These are phyloP conservation scores for Ditylenchus weischeri DNA, from an alignment of 2,888 invertebrate genomes.

Conservation along the genomic window DNA sequence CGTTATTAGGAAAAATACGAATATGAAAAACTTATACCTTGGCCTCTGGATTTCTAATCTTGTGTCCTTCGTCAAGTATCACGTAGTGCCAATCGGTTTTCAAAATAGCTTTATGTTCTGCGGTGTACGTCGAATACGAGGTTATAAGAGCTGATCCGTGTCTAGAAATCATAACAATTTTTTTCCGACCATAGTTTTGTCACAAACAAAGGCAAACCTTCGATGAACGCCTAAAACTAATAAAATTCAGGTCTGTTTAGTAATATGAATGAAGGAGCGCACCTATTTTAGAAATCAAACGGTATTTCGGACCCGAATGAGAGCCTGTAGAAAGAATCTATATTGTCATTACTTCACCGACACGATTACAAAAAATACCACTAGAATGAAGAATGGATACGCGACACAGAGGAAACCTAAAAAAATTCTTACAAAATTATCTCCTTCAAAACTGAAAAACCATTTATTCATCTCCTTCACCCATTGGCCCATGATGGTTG, in stretches of 20 bases:
- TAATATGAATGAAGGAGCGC: neutral
- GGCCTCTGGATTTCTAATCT: conserved; percentile 86
- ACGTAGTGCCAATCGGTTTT: conserved; percentile 81
- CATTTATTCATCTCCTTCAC: conserved; percentile 85
- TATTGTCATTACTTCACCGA: neutral
- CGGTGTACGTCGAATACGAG: conserved; percentile 77
- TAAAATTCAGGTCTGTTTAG: neutral
- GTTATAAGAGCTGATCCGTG: conserved; percentile 75
- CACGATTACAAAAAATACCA: conserved; percentile 58
- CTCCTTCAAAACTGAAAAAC: conserved; percentile 59
- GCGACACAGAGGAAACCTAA: conserved; percentile 72
- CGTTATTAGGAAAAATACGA: neutral
- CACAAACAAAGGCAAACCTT: conserved; percentile 28
- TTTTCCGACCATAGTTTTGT: conserved; percentile 1
- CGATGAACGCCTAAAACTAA: conserved; percentile 5
- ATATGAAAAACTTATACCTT: conserved; percentile 51
- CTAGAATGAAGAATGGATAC: conserved; percentile 79
- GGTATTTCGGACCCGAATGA: conserved; percentile 66
- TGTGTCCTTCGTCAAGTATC: conserved; percentile 85
- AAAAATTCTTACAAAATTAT: neutral
- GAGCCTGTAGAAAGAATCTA: conserved; percentile 62
- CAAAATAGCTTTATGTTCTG: conserved; percentile 70
- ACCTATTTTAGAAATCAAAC: conserved; percentile 37
- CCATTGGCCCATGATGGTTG: conserved; percentile 91
- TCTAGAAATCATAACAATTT: conserved; percentile 25